Conservation (phyloP, 2,113 vertebrate genomes). For the Beaufortia kweichowensis region DNA sequence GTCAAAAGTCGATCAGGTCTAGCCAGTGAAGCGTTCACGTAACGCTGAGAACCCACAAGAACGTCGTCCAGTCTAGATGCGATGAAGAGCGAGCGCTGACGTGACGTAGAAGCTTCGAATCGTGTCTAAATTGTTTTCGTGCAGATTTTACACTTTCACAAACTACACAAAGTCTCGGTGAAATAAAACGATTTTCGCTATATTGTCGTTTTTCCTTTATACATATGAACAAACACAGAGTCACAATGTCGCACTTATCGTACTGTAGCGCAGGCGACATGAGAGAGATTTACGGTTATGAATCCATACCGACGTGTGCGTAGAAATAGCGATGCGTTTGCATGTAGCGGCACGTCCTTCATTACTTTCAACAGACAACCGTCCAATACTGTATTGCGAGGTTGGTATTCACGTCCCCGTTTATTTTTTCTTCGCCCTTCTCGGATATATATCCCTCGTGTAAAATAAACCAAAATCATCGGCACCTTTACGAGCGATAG, state of each 20-base stretch:
- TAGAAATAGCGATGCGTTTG: neutral
- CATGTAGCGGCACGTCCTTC: neutral
- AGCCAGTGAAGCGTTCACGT: constrained; percentile 20
- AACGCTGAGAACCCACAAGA: constrained; percentile 15
- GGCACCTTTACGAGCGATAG: constrained; percentile 70
- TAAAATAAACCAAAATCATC: constrained; percentile 1
- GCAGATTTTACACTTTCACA: constrained; percentile 36
- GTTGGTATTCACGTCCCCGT: neutral
- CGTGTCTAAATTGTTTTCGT: constrained; percentile 29
- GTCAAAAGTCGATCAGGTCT: constrained; percentile 26
- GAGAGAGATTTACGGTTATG: constrained; percentile 21
- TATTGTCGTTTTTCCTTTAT: constrained; percentile 22
- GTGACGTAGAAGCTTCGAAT: constrained; percentile 23
- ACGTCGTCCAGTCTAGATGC: neutral
- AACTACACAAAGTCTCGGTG: constrained; percentile 23
- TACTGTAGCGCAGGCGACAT: constrained; percentile 19
- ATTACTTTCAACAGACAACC: constrained; percentile 20
- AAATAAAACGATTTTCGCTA: constrained; percentile 5
- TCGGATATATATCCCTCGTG: constrained; percentile 36
- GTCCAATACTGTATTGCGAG: constrained; percentile 43
- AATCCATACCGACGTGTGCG: neutral
- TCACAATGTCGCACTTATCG: constrained; percentile 11
- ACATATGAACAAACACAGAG: constrained; percentile 46
- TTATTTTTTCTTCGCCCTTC: neutral
- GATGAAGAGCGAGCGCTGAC: constrained; percentile 11